Evolutionary conservation across 2,888 invertebrate genomes (phyloP).

Genomic region (Campoplex capitator): DNA sequence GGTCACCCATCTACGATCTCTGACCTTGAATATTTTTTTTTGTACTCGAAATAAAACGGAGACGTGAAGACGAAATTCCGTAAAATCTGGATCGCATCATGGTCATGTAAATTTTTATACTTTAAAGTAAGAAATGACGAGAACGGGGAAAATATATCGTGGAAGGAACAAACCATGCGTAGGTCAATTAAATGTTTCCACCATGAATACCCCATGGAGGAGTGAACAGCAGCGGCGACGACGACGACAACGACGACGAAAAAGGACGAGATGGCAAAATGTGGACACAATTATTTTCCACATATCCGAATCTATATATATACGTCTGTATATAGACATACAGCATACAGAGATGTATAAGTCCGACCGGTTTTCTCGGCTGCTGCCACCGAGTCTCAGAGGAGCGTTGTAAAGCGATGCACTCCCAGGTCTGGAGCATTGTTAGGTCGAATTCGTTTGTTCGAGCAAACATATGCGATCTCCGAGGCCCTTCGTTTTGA

Average conservation of each 20-base stretch:
- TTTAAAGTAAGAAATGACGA: not conserved
- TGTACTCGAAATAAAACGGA: not conserved
- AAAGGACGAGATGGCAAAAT: slow-evolving; percentile 20
- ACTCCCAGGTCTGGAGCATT: slow-evolving; percentile 21
- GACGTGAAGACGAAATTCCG: not conserved
- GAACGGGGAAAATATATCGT: slow-evolving; percentile 8
- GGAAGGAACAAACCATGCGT: slow-evolving; percentile 17
- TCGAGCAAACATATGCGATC: slow-evolving; percentile 24
- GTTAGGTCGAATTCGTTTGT: slow-evolving; percentile 44
- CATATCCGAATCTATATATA: slow-evolving; percentile 5
- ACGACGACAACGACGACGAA: slow-evolving; percentile 18
- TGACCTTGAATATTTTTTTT: not conserved
- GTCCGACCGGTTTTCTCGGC: slow-evolving; percentile 58
- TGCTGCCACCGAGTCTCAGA: slow-evolving; percentile 24
- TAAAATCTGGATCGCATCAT: not conserved
- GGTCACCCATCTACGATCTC: not conserved
- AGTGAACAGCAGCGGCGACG: slow-evolving; percentile 6
- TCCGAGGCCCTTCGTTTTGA: not conserved
- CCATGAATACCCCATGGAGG: slow-evolving; percentile 51
- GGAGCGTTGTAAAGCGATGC: slow-evolving; percentile 22
- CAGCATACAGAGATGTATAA: not conserved
- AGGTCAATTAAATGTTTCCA: slow-evolving; percentile 62
- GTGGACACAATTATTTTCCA: slow-evolving; percentile 8
- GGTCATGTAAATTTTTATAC: not conserved
- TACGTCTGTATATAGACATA: not conserved